Conservation (phyloP, 1,140 invertebrate species). For the Mesaphorura yosii region DNA sequence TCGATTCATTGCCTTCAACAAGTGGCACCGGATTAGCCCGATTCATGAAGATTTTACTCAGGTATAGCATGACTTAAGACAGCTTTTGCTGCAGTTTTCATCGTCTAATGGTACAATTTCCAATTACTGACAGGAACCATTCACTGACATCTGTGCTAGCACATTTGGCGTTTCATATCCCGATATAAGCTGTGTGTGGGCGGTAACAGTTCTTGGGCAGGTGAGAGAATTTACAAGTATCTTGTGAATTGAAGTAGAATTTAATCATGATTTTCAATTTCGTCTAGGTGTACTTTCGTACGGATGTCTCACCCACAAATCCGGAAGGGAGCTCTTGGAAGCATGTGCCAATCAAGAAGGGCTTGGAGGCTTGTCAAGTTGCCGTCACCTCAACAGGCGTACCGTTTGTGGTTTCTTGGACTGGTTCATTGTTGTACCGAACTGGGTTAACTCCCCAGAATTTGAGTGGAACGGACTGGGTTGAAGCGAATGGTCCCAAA, state of each 20-base stretch:
- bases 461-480: conserved; percentile 57
- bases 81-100: too few species aligned
- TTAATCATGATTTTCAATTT: conserved; percentile 17
- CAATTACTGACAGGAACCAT: conserved; percentile 48
- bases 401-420: conserved; percentile 70
- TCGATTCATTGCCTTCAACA: conserved; percentile 74
- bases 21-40: conserved; percentile 79
- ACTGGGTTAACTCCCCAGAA: conserved; percentile 61
- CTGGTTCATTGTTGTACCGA: conserved; percentile 65
- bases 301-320: conserved; percentile 59
- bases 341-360: conserved; percentile 55
- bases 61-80: too few species aligned
- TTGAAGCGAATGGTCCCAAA: conserved; percentile 61
- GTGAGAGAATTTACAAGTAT: conserved; percentile 39
- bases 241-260: conserved; percentile 9
- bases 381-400: conserved; percentile 69
- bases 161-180: conserved; percentile 61
- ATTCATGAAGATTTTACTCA: conserved; percentile 75
- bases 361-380: conserved; percentile 68
- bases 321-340: conserved; percentile 77
- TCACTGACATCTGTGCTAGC: conserved; percentile 72
- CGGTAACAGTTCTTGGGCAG: conserved; percentile 74
- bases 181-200: conserved; percentile 72
- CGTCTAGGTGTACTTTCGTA: conserved; percentile 64
- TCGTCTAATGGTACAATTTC: neutral